Conservation (phyloP, 2,888 invertebrate genomes). For the Ophion costatus region DNA sequence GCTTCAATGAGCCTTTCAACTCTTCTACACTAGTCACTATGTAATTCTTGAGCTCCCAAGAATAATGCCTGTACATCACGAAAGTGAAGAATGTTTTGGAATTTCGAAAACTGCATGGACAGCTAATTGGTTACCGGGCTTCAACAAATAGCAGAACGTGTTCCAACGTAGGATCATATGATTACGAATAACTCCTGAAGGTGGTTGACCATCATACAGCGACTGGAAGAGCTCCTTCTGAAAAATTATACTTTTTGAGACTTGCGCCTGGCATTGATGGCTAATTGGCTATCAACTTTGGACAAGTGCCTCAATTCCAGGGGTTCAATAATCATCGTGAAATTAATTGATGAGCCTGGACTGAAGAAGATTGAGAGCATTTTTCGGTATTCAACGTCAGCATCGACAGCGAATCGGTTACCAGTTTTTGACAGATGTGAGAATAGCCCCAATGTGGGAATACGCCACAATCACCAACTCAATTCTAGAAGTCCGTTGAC, state of each 20-base stretch:
- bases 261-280: not conserved
- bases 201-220: not conserved
- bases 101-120: not conserved
- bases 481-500: not conserved
- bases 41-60: constrained; percentile 2
- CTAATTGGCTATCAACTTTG: not conserved
- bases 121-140: not conserved
- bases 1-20: constrained; percentile 50
- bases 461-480: not conserved
- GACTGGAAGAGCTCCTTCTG: not conserved
- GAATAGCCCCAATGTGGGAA: not conserved
- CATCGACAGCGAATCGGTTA: not conserved
- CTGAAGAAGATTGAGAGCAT: not conserved
- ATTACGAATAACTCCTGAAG: not conserved
- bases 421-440: not conserved
- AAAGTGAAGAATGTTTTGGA: not conserved
- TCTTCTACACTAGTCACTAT: constrained; percentile 25
- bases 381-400: not conserved
- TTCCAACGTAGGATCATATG: not conserved
- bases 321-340: not conserved
- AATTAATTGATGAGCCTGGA: not conserved
- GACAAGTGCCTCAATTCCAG: not conserved
- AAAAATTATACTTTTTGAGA: not conserved
- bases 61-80: not conserved
- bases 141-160: not conserved